Base-by-base conservation (phyloP, 2,888 invertebrate genomes). In the Taphrorychus bicolor region DNA sequence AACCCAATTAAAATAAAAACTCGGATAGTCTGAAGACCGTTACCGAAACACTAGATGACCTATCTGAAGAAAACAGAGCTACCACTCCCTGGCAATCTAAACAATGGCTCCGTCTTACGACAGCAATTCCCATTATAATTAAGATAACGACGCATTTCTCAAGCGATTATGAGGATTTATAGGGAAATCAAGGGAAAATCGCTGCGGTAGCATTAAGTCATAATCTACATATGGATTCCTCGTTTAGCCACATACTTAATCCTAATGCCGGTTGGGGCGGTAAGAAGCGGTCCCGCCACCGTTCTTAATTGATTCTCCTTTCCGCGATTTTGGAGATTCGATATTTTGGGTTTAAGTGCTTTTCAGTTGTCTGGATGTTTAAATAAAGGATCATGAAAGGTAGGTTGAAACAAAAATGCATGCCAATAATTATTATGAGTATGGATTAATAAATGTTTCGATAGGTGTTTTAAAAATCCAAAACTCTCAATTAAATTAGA, bases 201-300 rank as follows among this genome's bases (percentile, higher is more conserved):
- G 70, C 71, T 72, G 73, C 71, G 72, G 73, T 66, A 65, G 73
- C 71, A 70, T 71, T 73, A 72, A 74, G 72, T 75, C 73, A 77
- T 77, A 77, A 79, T 79, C 78, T 79, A 77, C 78, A 79, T 79
- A 79, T 79, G 79, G 79, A 79, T 79, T 79, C 78, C 77, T 77
- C 77, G 78, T 78, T 79, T 77, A 77, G 75, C 76, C 74, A 76
- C 74, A 77, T 76, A 77, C 76, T 78, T 79, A 78, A 79, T 79
- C 78, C 78, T 75, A 76, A 77, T 78, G 74, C 76, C 76, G 76
- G 73, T 76, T 73, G 75, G 73, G 73, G 69, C 52, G 60, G 66
- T 59, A 70, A 57, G 71, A 72, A 72, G 73, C 52, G 45, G 24
- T 48, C 16, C 9, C 49, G 52, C 59, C 49, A 41, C 59, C 75